Evolutionary conservation across 2,113 vertebrate genomes (phyloP).

Genomic region (Prionailurus bengalensis): DNA sequence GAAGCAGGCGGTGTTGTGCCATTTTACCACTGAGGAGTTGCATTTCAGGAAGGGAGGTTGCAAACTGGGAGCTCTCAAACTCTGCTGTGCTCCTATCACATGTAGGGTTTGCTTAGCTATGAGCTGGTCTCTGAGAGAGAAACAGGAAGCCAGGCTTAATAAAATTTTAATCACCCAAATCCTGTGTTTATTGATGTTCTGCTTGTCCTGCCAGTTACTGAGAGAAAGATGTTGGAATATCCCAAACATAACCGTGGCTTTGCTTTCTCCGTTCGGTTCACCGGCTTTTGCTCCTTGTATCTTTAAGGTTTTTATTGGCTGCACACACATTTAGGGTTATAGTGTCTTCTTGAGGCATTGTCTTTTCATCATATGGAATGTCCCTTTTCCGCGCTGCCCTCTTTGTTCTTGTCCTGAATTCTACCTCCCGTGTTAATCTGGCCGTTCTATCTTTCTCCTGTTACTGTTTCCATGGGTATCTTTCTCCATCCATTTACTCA

Average conservation of each 20-base stretch:
- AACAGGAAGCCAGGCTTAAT: background rate
- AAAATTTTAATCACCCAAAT: background rate
- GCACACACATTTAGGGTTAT: background rate
- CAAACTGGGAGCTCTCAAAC: background rate
- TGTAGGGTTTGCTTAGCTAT: background rate
- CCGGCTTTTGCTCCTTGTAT: background rate
- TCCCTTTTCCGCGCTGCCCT: background rate
- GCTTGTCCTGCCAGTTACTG: background rate
- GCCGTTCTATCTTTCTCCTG: background rate
- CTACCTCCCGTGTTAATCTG: background rate
- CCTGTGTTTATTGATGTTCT: background rate
- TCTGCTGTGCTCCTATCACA: background rate
- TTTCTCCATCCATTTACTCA: background rate
- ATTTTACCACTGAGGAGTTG: background rate
- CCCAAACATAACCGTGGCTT: background rate
- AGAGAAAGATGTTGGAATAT: background rate
- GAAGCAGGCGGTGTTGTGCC: fast-evolving
- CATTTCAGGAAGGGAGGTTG: background rate
- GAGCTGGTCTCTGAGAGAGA: background rate
- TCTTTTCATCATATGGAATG: background rate
- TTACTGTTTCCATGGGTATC: background rate
- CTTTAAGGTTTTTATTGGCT: background rate
- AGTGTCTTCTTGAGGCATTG: background rate
- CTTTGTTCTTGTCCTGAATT: background rate
- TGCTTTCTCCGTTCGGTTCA: background rate